Conservation (phyloP, 1,140 invertebrate species). For the Ooceraea biroi region DNA sequence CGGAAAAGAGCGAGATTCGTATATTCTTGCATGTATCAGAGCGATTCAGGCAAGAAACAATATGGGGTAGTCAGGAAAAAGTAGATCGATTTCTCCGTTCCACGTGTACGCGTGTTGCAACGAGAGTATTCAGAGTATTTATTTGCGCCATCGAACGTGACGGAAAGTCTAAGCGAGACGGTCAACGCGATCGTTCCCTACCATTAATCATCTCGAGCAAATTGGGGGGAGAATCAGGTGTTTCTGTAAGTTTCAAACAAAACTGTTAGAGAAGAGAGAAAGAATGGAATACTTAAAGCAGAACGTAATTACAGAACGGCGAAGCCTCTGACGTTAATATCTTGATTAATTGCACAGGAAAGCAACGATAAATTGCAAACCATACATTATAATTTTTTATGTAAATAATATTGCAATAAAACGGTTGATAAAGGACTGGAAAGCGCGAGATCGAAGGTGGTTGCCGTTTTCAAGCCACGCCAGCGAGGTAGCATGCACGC, state of each 20-base stretch:
- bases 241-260: not conserved
- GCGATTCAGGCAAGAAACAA: conserved; percentile 25
- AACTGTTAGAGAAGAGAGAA: too few relatives aligned
- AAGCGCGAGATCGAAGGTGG: not conserved
- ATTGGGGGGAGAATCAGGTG: not conserved
- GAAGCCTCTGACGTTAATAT: not conserved
- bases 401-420: not conserved
- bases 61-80: conserved; percentile 11
- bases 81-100: conserved; percentile 35
- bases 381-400: not conserved
- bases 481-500: not conserved
- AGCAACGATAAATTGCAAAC: not conserved
- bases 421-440: not conserved
- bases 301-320: not conserved
- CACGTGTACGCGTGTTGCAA: conserved; percentile 12
- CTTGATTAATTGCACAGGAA: not conserved
- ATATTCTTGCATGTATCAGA: not conserved
- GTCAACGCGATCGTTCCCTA: not conserved
- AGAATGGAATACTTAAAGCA: not conserved
- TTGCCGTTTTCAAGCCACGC: not conserved
- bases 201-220: not conserved
- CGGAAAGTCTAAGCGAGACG: conserved; percentile 7
- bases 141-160: conserved; percentile 35
- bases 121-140: conserved; percentile 20
- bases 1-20: conserved; percentile 24